These are phyloP conservation scores for Silurus asotus DNA, from an alignment of 2,113 vertebrate species.

Conservation along the genomic window DNA sequence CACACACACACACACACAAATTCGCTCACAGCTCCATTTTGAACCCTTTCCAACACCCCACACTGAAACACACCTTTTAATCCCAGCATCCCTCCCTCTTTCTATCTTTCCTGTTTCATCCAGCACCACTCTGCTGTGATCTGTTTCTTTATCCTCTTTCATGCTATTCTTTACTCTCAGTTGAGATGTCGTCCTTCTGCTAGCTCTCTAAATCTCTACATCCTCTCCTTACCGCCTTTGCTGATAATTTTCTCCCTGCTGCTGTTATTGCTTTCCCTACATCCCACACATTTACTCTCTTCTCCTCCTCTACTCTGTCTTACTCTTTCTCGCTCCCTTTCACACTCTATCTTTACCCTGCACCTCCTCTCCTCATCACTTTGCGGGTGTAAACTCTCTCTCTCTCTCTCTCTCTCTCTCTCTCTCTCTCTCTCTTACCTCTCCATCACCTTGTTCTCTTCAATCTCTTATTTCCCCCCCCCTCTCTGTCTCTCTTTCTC, in stretches of 20 bases:
- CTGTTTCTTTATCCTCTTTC: slow-evolving; percentile 23
- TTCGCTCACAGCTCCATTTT: neutral
- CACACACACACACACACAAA: slow-evolving; percentile 1
- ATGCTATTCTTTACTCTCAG: neutral
- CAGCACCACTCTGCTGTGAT: neutral
- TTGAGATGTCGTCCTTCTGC: slow-evolving; percentile 9
- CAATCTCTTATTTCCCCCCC: slow-evolving; percentile 32
- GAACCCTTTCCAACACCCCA: neutral
- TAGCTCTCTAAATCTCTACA: neutral
- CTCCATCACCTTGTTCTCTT: slow-evolving; percentile 39
- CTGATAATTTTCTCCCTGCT: slow-evolving; percentile 8
- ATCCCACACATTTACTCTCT: slow-evolving; percentile 24
- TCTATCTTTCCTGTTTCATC: neutral
- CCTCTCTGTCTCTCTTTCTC: slow-evolving; percentile 31
- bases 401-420: neutral
- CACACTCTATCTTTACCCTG: slow-evolving; percentile 45
- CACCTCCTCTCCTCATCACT: slow-evolving; percentile 27
- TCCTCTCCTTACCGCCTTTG: slow-evolving; percentile 2
- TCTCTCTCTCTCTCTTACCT: slow-evolving; percentile 21
- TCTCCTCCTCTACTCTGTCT: neutral
- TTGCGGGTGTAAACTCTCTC: slow-evolving; percentile 11
- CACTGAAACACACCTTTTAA: slow-evolving; percentile 6
- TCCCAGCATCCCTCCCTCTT: neutral
- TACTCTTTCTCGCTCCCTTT: neutral
- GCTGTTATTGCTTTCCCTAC: slow-evolving; percentile 14